Evolutionary conservation across 2,113 vertebrate genomes (phyloP).

Genomic region (Anser brachyrhynchus): DNA sequence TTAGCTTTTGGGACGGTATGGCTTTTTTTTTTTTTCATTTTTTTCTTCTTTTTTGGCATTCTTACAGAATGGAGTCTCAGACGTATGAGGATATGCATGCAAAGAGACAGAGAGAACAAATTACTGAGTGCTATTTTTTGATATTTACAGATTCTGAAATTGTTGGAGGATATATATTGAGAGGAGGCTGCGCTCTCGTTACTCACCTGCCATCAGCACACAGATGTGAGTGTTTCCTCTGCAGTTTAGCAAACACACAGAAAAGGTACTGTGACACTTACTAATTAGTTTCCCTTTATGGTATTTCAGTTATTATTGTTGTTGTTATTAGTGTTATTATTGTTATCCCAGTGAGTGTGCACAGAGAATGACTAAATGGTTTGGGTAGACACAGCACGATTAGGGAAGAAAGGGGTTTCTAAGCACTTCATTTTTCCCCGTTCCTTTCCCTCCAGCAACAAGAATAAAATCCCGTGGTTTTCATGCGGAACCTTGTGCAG

Average conservation of each 20-base stretch:
- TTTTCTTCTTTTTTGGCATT: background rate
- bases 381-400: background rate
- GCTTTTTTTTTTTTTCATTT: background rate
- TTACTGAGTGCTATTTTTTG: background rate
- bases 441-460: background rate
- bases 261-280: background rate
- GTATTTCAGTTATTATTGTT: background rate
- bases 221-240: background rate
- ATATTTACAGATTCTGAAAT: background rate
- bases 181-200: background rate
- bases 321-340: background rate
- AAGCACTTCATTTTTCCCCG: background rate
- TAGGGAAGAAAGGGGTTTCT: slow-evolving; percentile 10
- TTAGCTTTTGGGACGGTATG: background rate
- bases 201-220: background rate
- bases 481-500: background rate
- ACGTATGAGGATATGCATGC: background rate
- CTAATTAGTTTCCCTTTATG: slow-evolving; percentile 43
- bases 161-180: background rate
- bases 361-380: slow-evolving; percentile 30
- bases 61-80: background rate
- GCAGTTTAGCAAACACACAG: background rate
- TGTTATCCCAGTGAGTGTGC: slow-evolving; percentile 20
- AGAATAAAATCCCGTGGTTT: background rate
- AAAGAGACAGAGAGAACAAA: background rate